phyloP scores from a whole-genome alignment of 2,888 invertebrate species.

The Cephonodes hylas region DNA sequence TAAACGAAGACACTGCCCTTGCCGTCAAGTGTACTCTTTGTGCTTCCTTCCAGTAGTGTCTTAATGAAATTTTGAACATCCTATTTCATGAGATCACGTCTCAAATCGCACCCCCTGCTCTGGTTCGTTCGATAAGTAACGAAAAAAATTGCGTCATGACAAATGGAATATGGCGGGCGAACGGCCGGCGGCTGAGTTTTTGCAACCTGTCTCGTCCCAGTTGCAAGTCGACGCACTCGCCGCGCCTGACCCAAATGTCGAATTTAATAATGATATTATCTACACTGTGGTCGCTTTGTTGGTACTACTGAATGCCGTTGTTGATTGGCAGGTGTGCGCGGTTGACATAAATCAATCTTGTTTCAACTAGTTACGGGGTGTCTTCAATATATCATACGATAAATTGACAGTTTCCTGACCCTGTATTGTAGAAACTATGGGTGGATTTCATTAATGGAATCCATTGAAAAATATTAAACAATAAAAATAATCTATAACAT shows the following conservation, averaged over 20 bases:
- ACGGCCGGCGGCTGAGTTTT: constrained; percentile 19
- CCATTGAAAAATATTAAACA: too few species aligned
- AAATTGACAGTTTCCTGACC: too few species aligned
- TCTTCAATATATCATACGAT: too few species aligned
- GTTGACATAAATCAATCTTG: not conserved
- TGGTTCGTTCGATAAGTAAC: not conserved
- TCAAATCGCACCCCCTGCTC: not conserved
- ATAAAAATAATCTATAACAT: too few species aligned
- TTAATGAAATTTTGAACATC: too few species aligned
- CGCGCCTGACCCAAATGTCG: constrained; percentile 54
- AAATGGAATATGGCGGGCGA: not conserved
- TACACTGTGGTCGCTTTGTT: not conserved
- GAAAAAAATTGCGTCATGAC: not conserved
- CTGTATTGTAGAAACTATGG: too few species aligned
- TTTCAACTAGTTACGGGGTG: not conserved
- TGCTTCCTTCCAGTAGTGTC: too few species aligned
- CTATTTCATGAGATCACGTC: too few species aligned
- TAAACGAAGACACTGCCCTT: too few species aligned
- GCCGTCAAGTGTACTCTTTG: too few species aligned
- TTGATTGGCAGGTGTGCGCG: not conserved
- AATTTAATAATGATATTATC: constrained; percentile 19
- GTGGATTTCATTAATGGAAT: too few species aligned
- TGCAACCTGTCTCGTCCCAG: constrained; percentile 45
- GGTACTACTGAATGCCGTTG: not conserved
- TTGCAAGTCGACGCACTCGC: constrained; percentile 35